These are phyloP conservation scores for Ischnus inquisitorius DNA, from an alignment of 2,888 invertebrate genomes.

Conservation along the genomic window DNA sequence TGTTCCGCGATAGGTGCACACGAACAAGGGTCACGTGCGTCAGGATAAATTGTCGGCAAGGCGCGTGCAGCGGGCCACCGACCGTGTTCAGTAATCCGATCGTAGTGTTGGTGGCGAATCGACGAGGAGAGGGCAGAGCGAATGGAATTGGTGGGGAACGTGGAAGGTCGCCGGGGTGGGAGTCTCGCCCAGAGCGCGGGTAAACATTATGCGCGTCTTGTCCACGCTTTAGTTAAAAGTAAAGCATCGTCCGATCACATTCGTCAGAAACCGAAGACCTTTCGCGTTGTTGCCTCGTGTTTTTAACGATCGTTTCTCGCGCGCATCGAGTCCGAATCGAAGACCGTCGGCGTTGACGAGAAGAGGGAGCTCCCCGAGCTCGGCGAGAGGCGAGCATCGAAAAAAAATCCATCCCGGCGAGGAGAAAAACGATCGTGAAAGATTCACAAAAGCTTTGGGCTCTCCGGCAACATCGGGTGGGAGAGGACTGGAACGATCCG, in stretches of 20 bases:
- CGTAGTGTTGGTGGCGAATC: not conserved
- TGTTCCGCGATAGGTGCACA: constrained; percentile 15
- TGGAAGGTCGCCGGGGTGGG: constrained; percentile 61
- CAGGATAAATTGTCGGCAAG: not conserved
- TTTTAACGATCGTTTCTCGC: not conserved
- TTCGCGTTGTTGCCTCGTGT: not conserved
- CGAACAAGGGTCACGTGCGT: constrained; percentile 31
- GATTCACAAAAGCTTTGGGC: not conserved
- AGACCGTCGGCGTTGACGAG: not conserved
- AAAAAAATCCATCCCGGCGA: not conserved
- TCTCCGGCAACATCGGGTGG: not conserved
- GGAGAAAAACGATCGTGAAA: not conserved
- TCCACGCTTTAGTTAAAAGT: constrained; percentile 77
- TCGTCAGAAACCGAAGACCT: constrained; percentile 35
- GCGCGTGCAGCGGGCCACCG: not conserved
- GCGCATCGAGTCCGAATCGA: not conserved
- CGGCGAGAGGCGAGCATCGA: not conserved
- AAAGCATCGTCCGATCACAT: constrained; percentile 68
- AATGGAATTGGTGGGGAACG: constrained; percentile 57
- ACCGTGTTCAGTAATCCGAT: not conserved
- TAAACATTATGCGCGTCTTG: constrained; percentile 78
- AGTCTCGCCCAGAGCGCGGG: constrained; percentile 65
- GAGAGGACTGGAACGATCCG: no score
- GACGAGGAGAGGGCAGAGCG: constrained; percentile 44
- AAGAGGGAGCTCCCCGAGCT: not conserved